Base-by-base conservation (phyloP, 1,140 invertebrate species). In the Camponotus floridanus region DNA sequence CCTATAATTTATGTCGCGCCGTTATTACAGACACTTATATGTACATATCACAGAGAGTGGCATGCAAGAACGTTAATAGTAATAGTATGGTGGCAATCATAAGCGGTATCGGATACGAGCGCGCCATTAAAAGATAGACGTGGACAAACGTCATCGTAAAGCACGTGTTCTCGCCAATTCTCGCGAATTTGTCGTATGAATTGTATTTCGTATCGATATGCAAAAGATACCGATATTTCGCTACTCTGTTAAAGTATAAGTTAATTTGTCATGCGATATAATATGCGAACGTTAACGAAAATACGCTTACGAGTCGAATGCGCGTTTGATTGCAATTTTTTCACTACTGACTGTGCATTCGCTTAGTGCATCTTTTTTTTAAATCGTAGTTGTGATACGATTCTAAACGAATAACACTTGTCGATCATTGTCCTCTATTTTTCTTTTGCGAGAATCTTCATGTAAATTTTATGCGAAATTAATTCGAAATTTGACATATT, bases 261-360 rank as follows among this genome's bases (percentile, higher is more conserved):
- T 74, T 42, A 26, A 73, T 73, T 59, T 61, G 55, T 33, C 51
- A 42, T 61, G 39, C 26, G 42, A 73, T 83, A 83, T 51, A 51
- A 51, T 51, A 73, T 74, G 79, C 79, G n/a, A n/a, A 59, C 79
- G 68, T 83, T 83, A 74, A 83, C 79, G 36, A 42, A 83, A 51
- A 45, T 55, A 51, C 55, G n/a, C 18, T 81, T 45, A 71, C 67
- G 21, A 59, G 48, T 48, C 26, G 26, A 73, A 73, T 59, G 21
- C 57, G 45, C 64, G 15, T 71, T 18, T 55, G 39, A 31, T 36
- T 33, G 67, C 79, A 36, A 62, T 21, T 73, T 73, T 83, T 83
- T 61, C 15, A 45, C 26, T 48, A 76, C 7, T 42, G 21, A 26
- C 31, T 33, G 31, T 15, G 7, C 21, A 65, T 71, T 18, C 36